Percentiles rank a stretch among this genome's conserved stretches.
phyloP scores from a whole-genome alignment of 2,888 invertebrate species.

The Oegoconia quadripuncta region DNA sequence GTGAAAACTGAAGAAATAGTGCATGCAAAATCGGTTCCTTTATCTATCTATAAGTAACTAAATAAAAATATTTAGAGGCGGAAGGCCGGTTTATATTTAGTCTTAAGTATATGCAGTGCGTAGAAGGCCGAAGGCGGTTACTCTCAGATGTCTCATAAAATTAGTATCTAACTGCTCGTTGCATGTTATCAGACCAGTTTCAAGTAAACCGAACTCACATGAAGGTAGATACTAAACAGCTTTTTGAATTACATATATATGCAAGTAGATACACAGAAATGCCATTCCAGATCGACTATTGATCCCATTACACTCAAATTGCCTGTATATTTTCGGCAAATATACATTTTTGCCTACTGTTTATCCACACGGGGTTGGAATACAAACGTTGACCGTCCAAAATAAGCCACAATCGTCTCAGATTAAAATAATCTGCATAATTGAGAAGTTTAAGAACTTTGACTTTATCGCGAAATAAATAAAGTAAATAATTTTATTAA shows the following conservation, averaged over 20 bases:
- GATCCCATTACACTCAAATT: constrained; percentile 1
- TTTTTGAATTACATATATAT: constrained; percentile 51
- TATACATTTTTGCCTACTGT: not conserved
- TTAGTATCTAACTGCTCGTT: constrained; percentile 63
- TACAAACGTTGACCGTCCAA: not conserved
- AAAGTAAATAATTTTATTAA: constrained; percentile 11
- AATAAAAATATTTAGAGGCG: constrained; percentile 26
- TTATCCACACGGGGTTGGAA: not conserved
- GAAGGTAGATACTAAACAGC: constrained; percentile 46
- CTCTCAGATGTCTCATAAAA: constrained; percentile 66
- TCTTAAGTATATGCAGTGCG: constrained; percentile 28
- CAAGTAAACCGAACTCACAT: constrained; percentile 48
- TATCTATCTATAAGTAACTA: too few relatives aligned
- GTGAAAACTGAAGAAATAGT: not conserved
- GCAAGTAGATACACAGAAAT: constrained; percentile 41
- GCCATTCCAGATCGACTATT: constrained; percentile 30
- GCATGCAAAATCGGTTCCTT: too few relatives aligned
- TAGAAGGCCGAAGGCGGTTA: constrained; percentile 56
- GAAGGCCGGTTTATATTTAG: constrained; percentile 42
- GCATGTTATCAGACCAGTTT: constrained; percentile 63
- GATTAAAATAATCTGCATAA: constrained; percentile 12
- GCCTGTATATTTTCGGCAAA: constrained; percentile 5
- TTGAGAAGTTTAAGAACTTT: constrained; percentile 11
- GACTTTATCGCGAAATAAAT: constrained; percentile 3
- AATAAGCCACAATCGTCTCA: constrained; percentile 8